Percentiles rank a stretch among this genome's conserved stretches.
Conservation (phyloP, 2,113 vertebrate genomes). For the Podarcis raffonei region DNA sequence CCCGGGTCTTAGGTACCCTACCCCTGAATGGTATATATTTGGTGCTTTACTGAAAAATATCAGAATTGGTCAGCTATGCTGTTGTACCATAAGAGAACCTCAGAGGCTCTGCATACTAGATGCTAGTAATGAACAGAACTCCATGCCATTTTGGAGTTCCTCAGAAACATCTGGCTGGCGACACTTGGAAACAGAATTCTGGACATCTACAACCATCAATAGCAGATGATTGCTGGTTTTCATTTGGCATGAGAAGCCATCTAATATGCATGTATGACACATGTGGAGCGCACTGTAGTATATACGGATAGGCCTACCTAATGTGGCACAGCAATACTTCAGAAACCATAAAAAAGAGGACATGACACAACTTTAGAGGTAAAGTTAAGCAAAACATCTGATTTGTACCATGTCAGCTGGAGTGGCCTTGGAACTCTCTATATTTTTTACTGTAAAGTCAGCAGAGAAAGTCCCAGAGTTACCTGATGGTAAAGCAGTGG, state of each 20-base stretch:
- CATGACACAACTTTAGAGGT: slow-evolving; percentile 2
- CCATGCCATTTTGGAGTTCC: not conserved
- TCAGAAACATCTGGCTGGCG: not conserved
- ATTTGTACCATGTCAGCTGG: not conserved
- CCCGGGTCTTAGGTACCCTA: too few relatives aligned
- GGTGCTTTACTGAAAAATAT: too few relatives aligned
- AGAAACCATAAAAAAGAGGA: not conserved
- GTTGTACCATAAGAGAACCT: too few relatives aligned
- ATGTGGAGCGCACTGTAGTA: not conserved
- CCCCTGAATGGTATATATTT: too few relatives aligned
- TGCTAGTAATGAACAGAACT: not conserved
- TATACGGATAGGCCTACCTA: not conserved
- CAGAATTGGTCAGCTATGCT: too few relatives aligned
- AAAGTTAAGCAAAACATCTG: not conserved
- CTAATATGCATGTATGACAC: not conserved
- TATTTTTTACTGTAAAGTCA: not conserved
- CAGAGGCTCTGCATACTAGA: not conserved
- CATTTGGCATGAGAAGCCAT: not conserved
- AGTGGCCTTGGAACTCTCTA: not conserved
- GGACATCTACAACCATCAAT: not conserved
- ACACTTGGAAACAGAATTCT: not conserved
- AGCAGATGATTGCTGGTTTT: not conserved
- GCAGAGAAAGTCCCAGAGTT: not conserved
- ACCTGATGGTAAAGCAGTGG: slow-evolving; percentile 66
- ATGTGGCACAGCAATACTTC: not conserved